A percentile compares a stretch with the other conserved stretches of the same genome.
phyloP scores from a whole-genome alignment of 2,113 vertebrate genomes.

The Eolophus roseicapilla region DNA sequence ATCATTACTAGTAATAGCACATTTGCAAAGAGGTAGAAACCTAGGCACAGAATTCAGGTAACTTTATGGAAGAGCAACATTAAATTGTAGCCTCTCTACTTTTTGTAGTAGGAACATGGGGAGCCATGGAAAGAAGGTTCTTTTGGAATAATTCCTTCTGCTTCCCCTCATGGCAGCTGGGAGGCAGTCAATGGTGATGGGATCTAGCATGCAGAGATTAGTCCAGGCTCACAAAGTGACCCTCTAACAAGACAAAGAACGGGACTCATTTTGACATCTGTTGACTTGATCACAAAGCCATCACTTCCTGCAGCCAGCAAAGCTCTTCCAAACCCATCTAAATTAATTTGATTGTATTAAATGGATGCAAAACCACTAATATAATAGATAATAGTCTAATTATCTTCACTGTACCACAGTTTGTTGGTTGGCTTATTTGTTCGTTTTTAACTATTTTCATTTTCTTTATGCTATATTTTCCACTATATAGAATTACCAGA shows the following conservation, averaged over 20 bases:
- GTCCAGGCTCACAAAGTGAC: background rate
- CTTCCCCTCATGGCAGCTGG: background rate
- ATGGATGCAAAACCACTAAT: background rate
- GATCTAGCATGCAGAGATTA: background rate
- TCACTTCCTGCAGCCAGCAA: background rate
- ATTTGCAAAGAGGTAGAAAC: background rate
- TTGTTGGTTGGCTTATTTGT: background rate
- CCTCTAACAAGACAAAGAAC: background rate
- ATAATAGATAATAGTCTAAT: background rate
- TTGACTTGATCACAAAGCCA: background rate
- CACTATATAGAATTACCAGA: background rate
- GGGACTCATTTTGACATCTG: background rate
- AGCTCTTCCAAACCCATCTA: background rate
- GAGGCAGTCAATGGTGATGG: background rate
- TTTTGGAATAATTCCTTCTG: background rate
- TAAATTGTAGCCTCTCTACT: background rate
- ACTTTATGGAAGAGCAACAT: background rate
- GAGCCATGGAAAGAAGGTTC: fast-evolving
- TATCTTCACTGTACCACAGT: background rate
- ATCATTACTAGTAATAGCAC: background rate
- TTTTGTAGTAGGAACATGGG: background rate
- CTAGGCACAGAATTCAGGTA: background rate
- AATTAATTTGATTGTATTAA: background rate
- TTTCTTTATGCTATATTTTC: background rate
- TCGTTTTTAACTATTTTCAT: background rate